Percentiles rank a stretch among this genome's conserved stretches.
Conservation (phyloP, 2,113 vertebrate genomes). For the Brienomyrus brachyistius region DNA sequence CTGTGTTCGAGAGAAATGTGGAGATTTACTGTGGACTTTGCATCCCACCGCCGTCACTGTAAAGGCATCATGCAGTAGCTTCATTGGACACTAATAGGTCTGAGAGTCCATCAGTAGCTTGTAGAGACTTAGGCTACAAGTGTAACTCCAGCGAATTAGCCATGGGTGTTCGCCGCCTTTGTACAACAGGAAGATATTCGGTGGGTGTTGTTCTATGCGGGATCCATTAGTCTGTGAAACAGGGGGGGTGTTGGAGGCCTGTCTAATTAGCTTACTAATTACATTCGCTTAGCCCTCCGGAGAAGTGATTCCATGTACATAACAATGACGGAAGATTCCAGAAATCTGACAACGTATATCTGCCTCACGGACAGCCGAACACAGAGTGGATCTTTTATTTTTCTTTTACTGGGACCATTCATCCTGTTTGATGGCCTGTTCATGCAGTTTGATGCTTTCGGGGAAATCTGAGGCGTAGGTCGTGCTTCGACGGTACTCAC, state of each 20-base stretch:
- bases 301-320: background rate
- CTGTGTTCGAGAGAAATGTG: background rate
- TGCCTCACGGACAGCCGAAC: background rate
- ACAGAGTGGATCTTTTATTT: background rate
- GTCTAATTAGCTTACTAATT: constrained; percentile 12
- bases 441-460: background rate
- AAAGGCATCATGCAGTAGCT: background rate
- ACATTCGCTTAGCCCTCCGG: background rate
- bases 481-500: background rate
- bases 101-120: background rate
- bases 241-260: background rate
- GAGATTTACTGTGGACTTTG: background rate
- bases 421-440: background rate
- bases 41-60: background rate
- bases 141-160: background rate
- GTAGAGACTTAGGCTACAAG: background rate
- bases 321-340: background rate
- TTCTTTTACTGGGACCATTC: background rate
- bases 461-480: background rate
- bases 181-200: background rate
- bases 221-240: background rate
- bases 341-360: background rate
- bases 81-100: background rate
- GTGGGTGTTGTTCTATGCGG: background rate
- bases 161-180: background rate